Evolutionary conservation across 1,140 invertebrate genomes (phyloP), one percentile per base, ranked within the genome.

Genomic region (Temnothorax curvispinosus): DNA sequence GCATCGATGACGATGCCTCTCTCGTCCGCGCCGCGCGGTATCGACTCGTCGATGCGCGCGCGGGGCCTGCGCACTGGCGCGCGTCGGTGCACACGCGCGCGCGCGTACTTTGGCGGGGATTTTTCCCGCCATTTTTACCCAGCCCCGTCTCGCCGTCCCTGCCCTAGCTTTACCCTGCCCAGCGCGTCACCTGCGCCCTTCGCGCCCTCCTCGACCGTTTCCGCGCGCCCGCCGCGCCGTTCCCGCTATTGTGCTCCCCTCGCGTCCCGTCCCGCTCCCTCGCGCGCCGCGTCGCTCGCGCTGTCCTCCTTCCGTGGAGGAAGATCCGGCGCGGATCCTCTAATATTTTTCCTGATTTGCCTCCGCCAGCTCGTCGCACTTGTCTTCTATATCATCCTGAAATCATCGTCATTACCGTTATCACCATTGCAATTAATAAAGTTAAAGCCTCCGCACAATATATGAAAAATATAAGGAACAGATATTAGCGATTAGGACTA

Each of bases 371-470:
- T 96, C 95, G 44, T 96, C 96, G 90, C 96, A 97, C 87, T 95
- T 96, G 38, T 96, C 96, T 65, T 96, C 96, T 65, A 97, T 92
- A 64, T 96, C 96, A 27, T 96, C 95, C 96, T 96, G 85, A 75
- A 87, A 71, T 85, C 11, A 69, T 76, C 82, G 82, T 88, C 76
- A 54, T 75, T 52, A 11, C 7, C 21, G 13, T 65, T 41, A 56
- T 47, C 7, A 9, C 6, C 11, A 27, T 69, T 65, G 8, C 38
- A 7, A 38, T 38, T 65, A 27, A 11, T 11, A 13, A 11, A 60
- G 6, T 27, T 27, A 27, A 27, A 0, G 27, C 27, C 27, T 27
- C 1, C 27, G 27, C 27, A 27, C 27, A 27, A 27, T 27, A 27
- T 27, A 27, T 27, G 1, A 27, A 27, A 27, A 27, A 27, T 27